A percentile compares a stretch with the other conserved stretches of the same genome.
Conservation (phyloP, 2,113 vertebrate genomes). For the Etheostoma spectabile region DNA sequence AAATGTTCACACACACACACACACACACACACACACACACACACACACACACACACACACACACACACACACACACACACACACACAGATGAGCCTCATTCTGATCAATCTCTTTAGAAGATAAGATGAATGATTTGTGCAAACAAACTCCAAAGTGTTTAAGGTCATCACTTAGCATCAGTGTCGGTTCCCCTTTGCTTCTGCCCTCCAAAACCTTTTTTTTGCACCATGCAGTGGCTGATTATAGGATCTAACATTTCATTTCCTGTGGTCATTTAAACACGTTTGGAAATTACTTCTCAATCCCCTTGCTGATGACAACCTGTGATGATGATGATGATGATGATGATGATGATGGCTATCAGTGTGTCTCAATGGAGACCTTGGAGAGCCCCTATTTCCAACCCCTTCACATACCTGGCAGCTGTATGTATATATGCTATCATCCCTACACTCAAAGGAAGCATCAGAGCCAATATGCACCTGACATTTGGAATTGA, state of each 20-base stretch:
- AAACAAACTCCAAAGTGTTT: conserved; percentile 77
- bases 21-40: background rate
- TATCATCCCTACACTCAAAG: conserved; percentile 74
- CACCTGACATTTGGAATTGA: conserved; percentile 77
- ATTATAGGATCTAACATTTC: conserved; percentile 75
- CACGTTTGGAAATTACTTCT: conserved; percentile 79
- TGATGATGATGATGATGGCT: conserved; percentile 78
- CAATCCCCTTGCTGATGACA: conserved; percentile 77
- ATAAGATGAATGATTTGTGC: conserved; percentile 58
- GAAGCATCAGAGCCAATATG: conserved; percentile 76
- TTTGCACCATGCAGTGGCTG: conserved; percentile 48
- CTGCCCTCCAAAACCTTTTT: conserved; percentile 63
- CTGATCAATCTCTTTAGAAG: conserved; percentile 48
- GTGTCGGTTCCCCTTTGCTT: conserved; percentile 52
- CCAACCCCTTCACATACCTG: conserved; percentile 78
- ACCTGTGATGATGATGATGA: conserved; percentile 65
- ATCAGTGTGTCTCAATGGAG: conserved; percentile 76
- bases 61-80: background rate
- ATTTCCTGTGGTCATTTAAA: conserved; percentile 80
- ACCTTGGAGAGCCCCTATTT: conserved; percentile 75
- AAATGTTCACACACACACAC: background rate
- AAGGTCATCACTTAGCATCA: conserved; percentile 71
- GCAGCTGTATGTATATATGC: conserved; percentile 83
- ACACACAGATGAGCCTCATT: conserved; percentile 10
- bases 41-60: background rate